Percentiles rank a stretch among this genome's conserved stretches.
Conservation (phyloP, 1,140 invertebrate species). For the Micrasema minimum region DNA sequence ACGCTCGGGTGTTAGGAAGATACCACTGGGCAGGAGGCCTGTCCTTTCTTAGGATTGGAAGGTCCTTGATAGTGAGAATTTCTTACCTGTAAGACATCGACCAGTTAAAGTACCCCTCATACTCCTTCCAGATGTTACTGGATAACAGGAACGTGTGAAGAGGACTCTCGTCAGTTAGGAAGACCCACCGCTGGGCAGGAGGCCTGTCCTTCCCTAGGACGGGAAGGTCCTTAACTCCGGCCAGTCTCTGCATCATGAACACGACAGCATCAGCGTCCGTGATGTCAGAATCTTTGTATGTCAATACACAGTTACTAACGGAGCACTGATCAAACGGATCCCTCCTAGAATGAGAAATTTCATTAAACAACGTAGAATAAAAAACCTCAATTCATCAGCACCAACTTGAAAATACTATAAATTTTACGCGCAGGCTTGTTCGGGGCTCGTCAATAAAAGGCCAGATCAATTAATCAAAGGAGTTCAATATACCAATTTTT, state of each 20-base stretch:
- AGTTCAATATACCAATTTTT: too few species aligned
- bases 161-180: conserved; percentile 72
- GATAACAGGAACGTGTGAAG: conserved; percentile 63
- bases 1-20: conserved; percentile 72
- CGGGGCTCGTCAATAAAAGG: too few species aligned
- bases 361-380: too few species aligned
- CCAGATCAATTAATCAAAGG: too few species aligned
- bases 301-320: conserved; percentile 67
- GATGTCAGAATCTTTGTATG: conserved; percentile 62
- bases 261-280: conserved; percentile 67
- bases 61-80: background rate
- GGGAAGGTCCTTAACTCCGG: conserved; percentile 56
- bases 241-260: conserved; percentile 70
- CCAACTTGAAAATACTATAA: too few species aligned
- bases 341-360: conserved; percentile 50
- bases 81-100: conserved; percentile 59
- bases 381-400: too few species aligned
- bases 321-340: conserved; percentile 69
- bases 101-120: conserved; percentile 74
- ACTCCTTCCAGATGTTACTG: conserved; percentile 58
- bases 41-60: conserved; percentile 56
- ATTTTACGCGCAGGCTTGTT: too few species aligned
- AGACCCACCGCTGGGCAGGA: conserved; percentile 70
- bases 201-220: conserved; percentile 46
- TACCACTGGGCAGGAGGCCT: conserved; percentile 64